Conservation (phyloP, 1,140 invertebrate species). For the Ceratoteleas bidentatus region DNA sequence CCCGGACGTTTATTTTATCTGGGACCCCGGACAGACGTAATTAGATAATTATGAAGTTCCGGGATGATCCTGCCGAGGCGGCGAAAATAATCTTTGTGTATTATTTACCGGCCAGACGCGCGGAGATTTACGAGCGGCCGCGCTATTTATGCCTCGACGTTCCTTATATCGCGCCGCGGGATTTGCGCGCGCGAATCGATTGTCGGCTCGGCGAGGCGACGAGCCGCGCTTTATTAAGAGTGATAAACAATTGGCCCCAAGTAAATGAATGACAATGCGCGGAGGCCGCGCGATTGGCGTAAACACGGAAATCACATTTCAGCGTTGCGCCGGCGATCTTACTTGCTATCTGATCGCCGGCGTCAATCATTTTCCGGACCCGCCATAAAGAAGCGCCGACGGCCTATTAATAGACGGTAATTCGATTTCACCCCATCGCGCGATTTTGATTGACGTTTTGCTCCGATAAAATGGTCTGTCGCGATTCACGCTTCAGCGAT, state of each 20-base stretch:
- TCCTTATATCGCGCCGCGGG: constrained; percentile 7
- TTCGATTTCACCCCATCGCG: constrained; percentile 53
- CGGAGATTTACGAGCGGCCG: constrained; percentile 28
- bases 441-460: constrained; percentile 52
- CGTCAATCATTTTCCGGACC: constrained; percentile 73
- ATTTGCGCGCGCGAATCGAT: constrained; percentile 16
- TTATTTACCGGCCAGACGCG: constrained; percentile 56
- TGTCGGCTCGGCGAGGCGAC: constrained; percentile 1
- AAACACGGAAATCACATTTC: constrained; percentile 58
- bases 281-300: constrained; percentile 48
- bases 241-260: constrained; percentile 8
- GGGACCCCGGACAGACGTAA: constrained; percentile 65
- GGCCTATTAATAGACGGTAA: constrained; percentile 62
- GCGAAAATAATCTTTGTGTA: constrained; percentile 62
- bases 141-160: constrained; percentile 28
- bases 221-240: constrained; percentile 3
- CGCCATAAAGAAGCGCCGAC: constrained; percentile 67
- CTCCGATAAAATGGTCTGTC: constrained; percentile 23
- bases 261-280: constrained; percentile 32
- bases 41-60: constrained; percentile 72
- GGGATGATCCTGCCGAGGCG: constrained; percentile 46
- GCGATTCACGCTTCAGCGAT: too few species aligned
- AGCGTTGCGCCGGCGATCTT: constrained; percentile 37
- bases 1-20: constrained; percentile 66
- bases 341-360: constrained; percentile 70